Evolutionary conservation across 2,797 vertebrate species (phyloP).

Genomic region (Buceros bicornis): DNA sequence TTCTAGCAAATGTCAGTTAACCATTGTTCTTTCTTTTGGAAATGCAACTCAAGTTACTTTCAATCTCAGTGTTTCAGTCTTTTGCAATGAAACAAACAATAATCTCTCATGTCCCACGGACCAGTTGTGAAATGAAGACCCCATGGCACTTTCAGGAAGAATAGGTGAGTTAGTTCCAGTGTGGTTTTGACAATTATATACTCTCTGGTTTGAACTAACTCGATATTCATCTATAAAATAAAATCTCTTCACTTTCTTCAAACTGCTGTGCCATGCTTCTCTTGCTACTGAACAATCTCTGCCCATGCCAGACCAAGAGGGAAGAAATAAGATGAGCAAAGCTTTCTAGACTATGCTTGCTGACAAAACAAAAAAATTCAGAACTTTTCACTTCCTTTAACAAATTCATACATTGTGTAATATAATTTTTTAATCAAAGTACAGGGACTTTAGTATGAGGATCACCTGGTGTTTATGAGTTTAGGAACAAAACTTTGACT

Average conservation of each 20-base stretch:
- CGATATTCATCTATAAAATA: not conserved
- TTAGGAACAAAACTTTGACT: not conserved
- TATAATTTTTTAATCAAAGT: not conserved
- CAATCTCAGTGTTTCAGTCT: not conserved
- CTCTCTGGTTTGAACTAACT: not conserved
- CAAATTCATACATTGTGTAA: not conserved
- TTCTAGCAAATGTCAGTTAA: slow-evolving; percentile 24
- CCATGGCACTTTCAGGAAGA: slow-evolving; percentile 44
- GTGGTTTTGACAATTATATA: not conserved
- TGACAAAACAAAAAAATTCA: not conserved
- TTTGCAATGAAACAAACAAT: slow-evolving; percentile 54
- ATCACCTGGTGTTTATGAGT: not conserved
- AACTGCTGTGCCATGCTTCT: not conserved
- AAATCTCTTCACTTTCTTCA: not conserved
- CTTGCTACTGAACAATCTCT: not conserved
- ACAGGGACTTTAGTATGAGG: not conserved
- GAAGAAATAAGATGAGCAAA: not conserved
- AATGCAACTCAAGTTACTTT: slow-evolving; percentile 17
- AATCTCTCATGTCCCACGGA: not conserved
- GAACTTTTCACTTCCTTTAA: not conserved
- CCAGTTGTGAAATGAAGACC: slow-evolving; percentile 30
- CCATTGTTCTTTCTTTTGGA: slow-evolving; percentile 27
- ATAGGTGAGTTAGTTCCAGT: slow-evolving; percentile 64
- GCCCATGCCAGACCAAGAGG: not conserved
- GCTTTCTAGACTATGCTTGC: not conserved